Evolutionary conservation across 2,888 invertebrate species (phyloP), one percentile per base, ranked within the genome.

Genomic region (Girardia tigrina): DNA sequence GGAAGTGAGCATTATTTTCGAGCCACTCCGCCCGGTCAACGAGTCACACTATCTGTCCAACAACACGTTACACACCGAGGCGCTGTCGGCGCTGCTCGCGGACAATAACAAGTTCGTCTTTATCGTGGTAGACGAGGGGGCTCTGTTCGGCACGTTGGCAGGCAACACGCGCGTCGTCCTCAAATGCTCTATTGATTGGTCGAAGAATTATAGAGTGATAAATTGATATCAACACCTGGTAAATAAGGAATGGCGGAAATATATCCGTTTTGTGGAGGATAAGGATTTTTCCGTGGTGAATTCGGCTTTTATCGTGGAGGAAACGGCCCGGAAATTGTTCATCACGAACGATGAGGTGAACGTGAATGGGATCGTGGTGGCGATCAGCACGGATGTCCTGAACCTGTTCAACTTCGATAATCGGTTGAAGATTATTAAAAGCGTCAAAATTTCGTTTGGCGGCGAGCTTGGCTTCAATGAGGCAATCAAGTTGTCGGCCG

Each of bases 101-200:
- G 98, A 99, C 83, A 98, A 99, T 84, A 97, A 95, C 85, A 97
- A 97, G 87, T 99, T 99, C 85, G 98, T 98, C n/a, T 99, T 99
- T 84, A 98, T 99, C 81, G 94, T 99, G 71, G 99, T 99, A 98
- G 98, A 99, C 88, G 99, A 98, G 84, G 98, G 98, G 76, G 94
- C 97, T 14, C 87, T 99, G 78, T 99, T 99, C 84, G 98, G 98
- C 83, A 98, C 98, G 0, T 87, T 99, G 56, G 94, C 95, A 86
- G 94, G 94, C 77, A 93, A 93, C 81, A 91, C 92, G 0, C 86
- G 92, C 79, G 92, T 92, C 86, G 93, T 94, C 28, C 87, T 94
- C 86, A 94, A 94, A 84, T 95, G 94, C 85, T 92, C 92, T 0
- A 98, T 98, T 2, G 98, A 98, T 85, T 87, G 99, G 80, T 98